These are phyloP conservation scores for Biston betularia DNA, from an alignment of 2,888 invertebrate species.

Conservation along the genomic window DNA sequence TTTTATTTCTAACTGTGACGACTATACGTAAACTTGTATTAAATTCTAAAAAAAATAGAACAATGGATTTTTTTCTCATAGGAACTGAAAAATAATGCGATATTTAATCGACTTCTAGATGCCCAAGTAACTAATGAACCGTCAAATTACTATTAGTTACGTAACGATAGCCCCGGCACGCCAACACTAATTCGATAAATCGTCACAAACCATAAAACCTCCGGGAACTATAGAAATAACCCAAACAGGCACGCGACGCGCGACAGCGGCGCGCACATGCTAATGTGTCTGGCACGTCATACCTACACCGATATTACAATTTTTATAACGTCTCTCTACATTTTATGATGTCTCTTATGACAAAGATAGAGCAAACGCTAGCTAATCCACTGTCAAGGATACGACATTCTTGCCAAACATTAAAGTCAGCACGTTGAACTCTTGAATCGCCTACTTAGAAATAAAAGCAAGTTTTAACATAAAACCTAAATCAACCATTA, in stretches of 20 bases:
- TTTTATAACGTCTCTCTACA: background rate
- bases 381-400: background rate
- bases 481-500: too few species aligned
- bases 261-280: background rate
- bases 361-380: too few species aligned
- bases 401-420: background rate
- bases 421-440: too few species aligned
- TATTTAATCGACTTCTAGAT: background rate
- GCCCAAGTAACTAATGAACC: background rate
- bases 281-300: background rate
- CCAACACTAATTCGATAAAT: background rate
- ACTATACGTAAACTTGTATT: background rate
- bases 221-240: background rate
- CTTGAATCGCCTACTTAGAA: too few species aligned
- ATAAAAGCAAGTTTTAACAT: too few species aligned
- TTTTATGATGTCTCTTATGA: too few species aligned
- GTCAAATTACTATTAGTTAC: background rate
- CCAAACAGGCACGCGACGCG: constrained; percentile 5
- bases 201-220: background rate
- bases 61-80: background rate
- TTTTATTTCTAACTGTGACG: too few species aligned
- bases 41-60: background rate
- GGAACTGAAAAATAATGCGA: background rate
- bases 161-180: background rate
- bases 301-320: background rate